Conservation (phyloP, 1,140 invertebrate genomes). For the Acromyrmex echinatior region DNA sequence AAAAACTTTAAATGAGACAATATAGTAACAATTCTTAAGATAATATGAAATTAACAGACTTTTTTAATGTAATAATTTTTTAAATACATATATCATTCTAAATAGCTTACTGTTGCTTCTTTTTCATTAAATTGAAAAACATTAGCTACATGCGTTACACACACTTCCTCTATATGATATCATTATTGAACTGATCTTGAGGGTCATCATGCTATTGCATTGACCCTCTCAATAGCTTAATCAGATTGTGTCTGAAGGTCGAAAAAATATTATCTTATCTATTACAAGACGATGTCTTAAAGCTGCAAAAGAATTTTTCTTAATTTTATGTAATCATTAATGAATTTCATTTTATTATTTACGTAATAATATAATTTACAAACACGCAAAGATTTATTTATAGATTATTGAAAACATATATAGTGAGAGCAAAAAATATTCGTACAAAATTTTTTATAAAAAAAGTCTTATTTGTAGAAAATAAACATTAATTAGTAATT, state of each 20-base stretch:
- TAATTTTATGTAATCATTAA: neutral
- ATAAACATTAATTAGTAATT: too few species aligned
- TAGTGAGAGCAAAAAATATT: too few species aligned
- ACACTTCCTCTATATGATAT: constrained; percentile 19
- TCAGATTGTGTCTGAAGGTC: constrained; percentile 55
- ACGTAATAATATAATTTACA: neutral
- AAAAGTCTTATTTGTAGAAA: too few species aligned
- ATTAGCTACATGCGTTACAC: neutral
- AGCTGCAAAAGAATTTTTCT: neutral
- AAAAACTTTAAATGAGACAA: constrained; percentile 2
- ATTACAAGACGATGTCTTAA: neutral
- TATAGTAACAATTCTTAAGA: too few species aligned
- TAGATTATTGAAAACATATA: neutral
- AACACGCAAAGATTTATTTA: neutral
- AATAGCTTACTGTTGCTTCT: neutral
- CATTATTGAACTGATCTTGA: constrained; percentile 60
- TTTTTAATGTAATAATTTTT: neutral
- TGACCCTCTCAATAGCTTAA: constrained; percentile 48
- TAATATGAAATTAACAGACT: neutral
- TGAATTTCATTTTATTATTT: neutral
- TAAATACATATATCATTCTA: neutral
- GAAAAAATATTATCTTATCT: constrained; percentile 55
- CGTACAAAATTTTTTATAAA: too few species aligned
- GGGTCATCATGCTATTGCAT: constrained; percentile 43
- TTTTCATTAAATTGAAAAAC: constrained; percentile 14